Evolutionary conservation across 2,888 invertebrate genomes (phyloP).

Genomic region (Ennomos erosarius): DNA sequence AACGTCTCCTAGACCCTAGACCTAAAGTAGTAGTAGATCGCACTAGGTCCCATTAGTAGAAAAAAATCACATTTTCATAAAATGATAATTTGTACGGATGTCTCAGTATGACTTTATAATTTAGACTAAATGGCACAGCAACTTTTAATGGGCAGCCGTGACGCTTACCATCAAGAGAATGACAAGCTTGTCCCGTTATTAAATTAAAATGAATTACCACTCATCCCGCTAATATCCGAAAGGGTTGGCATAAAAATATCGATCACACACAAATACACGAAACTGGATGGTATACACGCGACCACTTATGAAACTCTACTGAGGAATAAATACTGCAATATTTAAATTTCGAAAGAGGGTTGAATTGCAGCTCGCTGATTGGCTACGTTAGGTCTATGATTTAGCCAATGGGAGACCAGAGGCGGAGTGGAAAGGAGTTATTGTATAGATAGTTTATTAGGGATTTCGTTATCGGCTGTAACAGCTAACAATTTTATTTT

Average conservation of each 20-base stretch:
- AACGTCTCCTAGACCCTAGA: no score
- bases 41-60: no score
- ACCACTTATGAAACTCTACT: slow-evolving; percentile 50
- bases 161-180: no score
- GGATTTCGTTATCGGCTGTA: no score
- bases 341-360: slow-evolving; percentile 69
- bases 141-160: no score
- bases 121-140: no score
- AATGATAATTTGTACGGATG: no score
- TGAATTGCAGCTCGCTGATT: slow-evolving; percentile 53
- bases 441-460: neutral
- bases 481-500: no score
- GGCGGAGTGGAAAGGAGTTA: slow-evolving; percentile 48
- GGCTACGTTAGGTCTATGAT: slow-evolving; percentile 43
- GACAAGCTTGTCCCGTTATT: neutral
- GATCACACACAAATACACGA: slow-evolving; percentile 30
- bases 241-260: slow-evolving; percentile 74
- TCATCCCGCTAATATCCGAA: slow-evolving; percentile 56
- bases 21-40: no score
- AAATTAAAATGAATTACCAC: slow-evolving; percentile 39
- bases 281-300: slow-evolving; percentile 34
- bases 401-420: slow-evolving; percentile 55
- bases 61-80: no score
- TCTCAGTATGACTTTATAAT: no score
- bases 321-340: slow-evolving; percentile 51